Base-by-base conservation (phyloP, 2,113 vertebrate species). In the Pluvianellus socialis region DNA sequence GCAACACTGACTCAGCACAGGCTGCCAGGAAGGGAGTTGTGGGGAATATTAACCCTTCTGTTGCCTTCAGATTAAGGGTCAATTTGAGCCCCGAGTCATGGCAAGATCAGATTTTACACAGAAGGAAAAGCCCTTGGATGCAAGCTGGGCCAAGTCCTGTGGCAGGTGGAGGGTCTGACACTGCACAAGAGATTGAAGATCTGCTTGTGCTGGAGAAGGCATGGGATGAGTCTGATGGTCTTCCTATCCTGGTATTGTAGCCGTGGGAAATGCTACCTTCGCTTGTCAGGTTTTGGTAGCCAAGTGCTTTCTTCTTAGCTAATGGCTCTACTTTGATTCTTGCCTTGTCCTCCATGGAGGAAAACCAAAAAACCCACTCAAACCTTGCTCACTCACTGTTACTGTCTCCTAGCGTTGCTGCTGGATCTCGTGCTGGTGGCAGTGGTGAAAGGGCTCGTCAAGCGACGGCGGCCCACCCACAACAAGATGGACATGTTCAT, bases 401-500 rank as follows among this genome's bases (percentile, higher is more conserved):
- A 12, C 80, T 97, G 42, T 95, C 58, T 96, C 85, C 59, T 97
- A 99, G 99, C 99, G 1, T 84, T 99, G 89, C 93, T 99, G 83
- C 86, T 99, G 97, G 99, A 99, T 96, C 95, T 99, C 32, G 88
- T 99, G 92, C 96, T 99, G 92, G 99, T 99, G 40, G 95, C 92
- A 0, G 94, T 98, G 40, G 98, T 99, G 75, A 99, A 99, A 96
- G 99, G 99, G 2, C 92, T 99, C 11, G 99, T 99, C 77, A 99
- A 98, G 75, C 98, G 99, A 45, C 99, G 98, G 4, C 98, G 99
- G 4, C 99, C 99, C 4, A 95, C 98, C 5, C 99, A 99, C 94
- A 99, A 99, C 97, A 99, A 99, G 62, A 99, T 99, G 99, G 99
- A 99, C 98, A 99, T 99, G 99, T 99, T 99, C 22, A 98, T 99